Base-by-base conservation (phyloP, 1,140 invertebrate genomes). In the Mya arenaria region DNA sequence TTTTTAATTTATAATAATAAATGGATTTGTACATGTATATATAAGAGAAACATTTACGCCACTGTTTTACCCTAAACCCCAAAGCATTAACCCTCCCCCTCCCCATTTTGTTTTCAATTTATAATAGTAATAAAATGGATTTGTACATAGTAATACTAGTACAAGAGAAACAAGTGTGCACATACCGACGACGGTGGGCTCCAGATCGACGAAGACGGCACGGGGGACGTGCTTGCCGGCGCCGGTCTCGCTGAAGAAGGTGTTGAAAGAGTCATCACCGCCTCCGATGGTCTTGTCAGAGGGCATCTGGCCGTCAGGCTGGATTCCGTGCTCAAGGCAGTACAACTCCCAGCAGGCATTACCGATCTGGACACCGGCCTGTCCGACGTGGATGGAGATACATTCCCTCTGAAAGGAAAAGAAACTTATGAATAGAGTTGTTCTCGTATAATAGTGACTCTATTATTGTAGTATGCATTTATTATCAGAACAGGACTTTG, bases 301-400 rank as follows among this genome's bases (percentile, higher is more conserved):
- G 74, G 84, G 82, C 62, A 91, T 83, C 52, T 94, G 93, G 2
- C 96, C 96, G 92, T 97, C 96, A 55, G 96, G 96, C 91, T 97
- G 96, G 91, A 97, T 97, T 25, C 96, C 96, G 93, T 97, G 96
- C 92, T 97, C 97, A 85, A 97, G 92, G 92, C 96, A 97, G 93
- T 97, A 97, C 63, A 97, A 93, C 91, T 97, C 97, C 94, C 94
- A 95, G 85, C 94, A 95, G 55, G 96, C 96, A 91, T 97, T 97
- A 83, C 96, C 97, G 89, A 97, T 97, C 93, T 97, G 97, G 13
- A 97, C 96, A 66, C 97, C 96, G 82, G 96, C 96, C 93, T 97
- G 96, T 44, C 96, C 97, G 87, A 97, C 95, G 92, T 97, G 96
- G 80, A 97, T 95, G 86, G 96, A 97, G 89, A 97, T 96, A 89